A percentile compares a stretch with the other conserved stretches of the same genome.
phyloP scores from a whole-genome alignment of 2,113 vertebrate species.

The Leptodactylus fuscus region DNA sequence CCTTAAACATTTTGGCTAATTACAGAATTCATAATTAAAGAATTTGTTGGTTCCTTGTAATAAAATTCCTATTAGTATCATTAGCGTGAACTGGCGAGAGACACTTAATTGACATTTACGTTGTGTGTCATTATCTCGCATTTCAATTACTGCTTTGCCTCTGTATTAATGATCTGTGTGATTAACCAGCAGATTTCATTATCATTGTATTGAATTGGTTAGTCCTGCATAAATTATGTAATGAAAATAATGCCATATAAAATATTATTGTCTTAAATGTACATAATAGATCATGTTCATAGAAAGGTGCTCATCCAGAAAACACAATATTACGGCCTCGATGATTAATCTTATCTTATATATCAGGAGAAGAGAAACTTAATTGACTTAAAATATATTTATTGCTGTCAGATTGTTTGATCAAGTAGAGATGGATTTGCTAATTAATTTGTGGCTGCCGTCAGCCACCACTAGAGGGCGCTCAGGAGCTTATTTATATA shows the following conservation, averaged over 20 bases:
- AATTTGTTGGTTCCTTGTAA: constrained; percentile 38
- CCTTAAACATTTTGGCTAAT: constrained; percentile 32
- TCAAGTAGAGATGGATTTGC: background rate
- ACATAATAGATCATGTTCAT: background rate
- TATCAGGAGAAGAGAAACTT: background rate
- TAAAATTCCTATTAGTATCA: constrained; percentile 43
- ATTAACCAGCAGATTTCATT: constrained; percentile 38
- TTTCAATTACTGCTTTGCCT: constrained; percentile 36
- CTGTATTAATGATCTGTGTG: constrained; percentile 39
- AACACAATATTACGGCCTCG: background rate
- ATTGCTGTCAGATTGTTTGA: background rate
- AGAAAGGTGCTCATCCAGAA: background rate
- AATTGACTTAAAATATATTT: constrained; percentile 2
- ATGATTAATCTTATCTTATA: background rate
- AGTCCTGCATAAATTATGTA: constrained; percentile 48
- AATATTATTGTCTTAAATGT: background rate
- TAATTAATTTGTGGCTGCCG: background rate
- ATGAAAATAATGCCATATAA: constrained; percentile 60
- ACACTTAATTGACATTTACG: constrained; percentile 43
- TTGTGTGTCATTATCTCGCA: constrained; percentile 25
- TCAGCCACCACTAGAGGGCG: background rate
- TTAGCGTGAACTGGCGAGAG: constrained; percentile 22
- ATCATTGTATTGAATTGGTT: constrained; percentile 23
- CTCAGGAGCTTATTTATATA: background rate
- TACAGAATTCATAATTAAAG: constrained; percentile 41